phyloP scores from a whole-genome alignment of 1,140 invertebrate species.

The Sitobion miscanthi region DNA sequence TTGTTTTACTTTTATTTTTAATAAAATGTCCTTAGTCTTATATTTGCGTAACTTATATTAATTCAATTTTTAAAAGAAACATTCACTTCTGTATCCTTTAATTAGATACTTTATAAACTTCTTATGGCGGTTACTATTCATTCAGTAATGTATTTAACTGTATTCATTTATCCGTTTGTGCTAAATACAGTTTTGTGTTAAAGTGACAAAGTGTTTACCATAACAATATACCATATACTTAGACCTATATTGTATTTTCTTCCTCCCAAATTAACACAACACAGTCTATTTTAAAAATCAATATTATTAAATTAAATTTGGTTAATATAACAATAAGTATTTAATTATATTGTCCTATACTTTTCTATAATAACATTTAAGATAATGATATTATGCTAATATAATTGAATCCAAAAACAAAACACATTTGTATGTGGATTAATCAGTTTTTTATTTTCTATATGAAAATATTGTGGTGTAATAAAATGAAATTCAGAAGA shows the following conservation, averaged over 20 bases:
- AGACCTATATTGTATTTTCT: background rate
- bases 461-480: background rate
- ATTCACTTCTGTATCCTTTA: background rate
- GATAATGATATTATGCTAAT: background rate
- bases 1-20: background rate
- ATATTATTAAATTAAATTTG: background rate
- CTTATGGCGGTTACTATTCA: background rate
- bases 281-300: background rate
- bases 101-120: background rate
- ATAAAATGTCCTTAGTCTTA: background rate
- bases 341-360: background rate
- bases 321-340: too few species aligned
- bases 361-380: background rate
- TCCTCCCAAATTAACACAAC: background rate
- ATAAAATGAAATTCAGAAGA: background rate
- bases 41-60: background rate
- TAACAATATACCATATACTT: background rate
- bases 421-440: background rate
- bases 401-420: background rate
- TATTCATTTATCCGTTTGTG: background rate
- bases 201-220: too few species aligned
- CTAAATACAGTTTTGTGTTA: background rate
- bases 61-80: background rate
- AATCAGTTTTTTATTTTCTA: background rate
- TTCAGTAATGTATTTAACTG: background rate